These are phyloP conservation scores for Actinemys pallida DNA, from an alignment of 2,113 vertebrate genomes.

Conservation along the genomic window DNA sequence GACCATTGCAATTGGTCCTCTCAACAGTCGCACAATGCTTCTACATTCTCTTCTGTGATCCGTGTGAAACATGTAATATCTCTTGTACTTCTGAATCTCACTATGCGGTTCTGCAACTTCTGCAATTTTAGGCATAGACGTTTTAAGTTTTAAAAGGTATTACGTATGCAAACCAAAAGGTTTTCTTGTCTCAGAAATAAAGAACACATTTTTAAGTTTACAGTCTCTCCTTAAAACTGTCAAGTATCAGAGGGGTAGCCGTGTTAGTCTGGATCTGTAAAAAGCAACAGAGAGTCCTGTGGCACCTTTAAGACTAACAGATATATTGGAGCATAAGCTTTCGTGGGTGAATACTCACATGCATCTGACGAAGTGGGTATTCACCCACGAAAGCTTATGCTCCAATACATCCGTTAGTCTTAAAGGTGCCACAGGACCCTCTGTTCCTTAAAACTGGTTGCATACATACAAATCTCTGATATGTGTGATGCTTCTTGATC, in stretches of 20 bases:
- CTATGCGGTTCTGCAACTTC: background rate
- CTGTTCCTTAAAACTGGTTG: background rate
- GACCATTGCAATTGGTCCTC: background rate
- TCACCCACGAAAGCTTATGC: too few species aligned
- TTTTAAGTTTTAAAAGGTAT: background rate
- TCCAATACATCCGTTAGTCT: too few species aligned
- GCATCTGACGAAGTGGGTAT: too few species aligned
- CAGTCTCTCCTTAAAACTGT: background rate
- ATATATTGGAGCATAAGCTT: too few species aligned
- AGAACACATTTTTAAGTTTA: background rate
- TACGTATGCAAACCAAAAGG: background rate
- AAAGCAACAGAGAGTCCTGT: too few species aligned
- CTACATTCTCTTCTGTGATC: background rate
- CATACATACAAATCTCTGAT: background rate
- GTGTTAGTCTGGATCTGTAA: too few species aligned
- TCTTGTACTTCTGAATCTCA: background rate
- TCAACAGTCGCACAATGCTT: background rate
- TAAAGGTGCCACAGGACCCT: too few species aligned
- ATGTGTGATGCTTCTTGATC: background rate
- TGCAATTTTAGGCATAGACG: background rate
- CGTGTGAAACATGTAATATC: background rate
- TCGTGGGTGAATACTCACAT: too few species aligned
- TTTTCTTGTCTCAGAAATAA: background rate
- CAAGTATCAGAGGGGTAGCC: too few species aligned
- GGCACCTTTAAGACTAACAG: too few species aligned